Conservation (phyloP, 2,113 vertebrate species). For the Motacilla tschutschensis region DNA sequence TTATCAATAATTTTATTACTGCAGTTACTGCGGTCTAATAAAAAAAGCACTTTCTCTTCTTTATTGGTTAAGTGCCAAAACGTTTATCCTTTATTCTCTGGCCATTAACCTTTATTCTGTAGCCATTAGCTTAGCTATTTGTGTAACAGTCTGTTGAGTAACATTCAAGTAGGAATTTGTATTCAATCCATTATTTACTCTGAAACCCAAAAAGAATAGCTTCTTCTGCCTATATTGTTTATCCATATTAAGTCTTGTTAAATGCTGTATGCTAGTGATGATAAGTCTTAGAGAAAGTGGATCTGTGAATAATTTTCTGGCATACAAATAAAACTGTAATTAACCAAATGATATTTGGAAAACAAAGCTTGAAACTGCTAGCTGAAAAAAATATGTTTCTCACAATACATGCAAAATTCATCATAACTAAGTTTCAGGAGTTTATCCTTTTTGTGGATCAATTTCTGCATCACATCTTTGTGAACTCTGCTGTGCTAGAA, state of each 20-base stretch:
- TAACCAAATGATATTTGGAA: not conserved
- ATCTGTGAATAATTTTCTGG: not conserved
- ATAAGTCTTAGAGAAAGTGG: not conserved
- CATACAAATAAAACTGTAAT: not conserved
- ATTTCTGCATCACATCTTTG: not conserved
- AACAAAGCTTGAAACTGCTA: not conserved
- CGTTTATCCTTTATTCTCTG: constrained; percentile 59
- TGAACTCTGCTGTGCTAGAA: not conserved
- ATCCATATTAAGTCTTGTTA: constrained; percentile 22
- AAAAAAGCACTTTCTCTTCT: constrained; percentile 58
- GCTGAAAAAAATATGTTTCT: not conserved
- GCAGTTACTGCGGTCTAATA: constrained; percentile 44
- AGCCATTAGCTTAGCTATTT: constrained; percentile 57
- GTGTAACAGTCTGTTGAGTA: constrained; percentile 45
- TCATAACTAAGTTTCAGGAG: not conserved
- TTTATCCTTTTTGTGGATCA: not conserved
- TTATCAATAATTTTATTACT: constrained; percentile 63
- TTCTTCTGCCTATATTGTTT: constrained; percentile 1
- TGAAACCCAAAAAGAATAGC: constrained; percentile 10
- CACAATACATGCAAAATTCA: not conserved
- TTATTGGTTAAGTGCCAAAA: constrained; percentile 60
- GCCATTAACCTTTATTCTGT: constrained; percentile 63
- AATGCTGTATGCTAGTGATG: not conserved
- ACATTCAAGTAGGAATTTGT: constrained; percentile 54
- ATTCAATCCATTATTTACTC: constrained; percentile 50